Evolutionary conservation across 2,888 invertebrate genomes (phyloP).

Genomic region (Callyntrura guangdongensis): DNA sequence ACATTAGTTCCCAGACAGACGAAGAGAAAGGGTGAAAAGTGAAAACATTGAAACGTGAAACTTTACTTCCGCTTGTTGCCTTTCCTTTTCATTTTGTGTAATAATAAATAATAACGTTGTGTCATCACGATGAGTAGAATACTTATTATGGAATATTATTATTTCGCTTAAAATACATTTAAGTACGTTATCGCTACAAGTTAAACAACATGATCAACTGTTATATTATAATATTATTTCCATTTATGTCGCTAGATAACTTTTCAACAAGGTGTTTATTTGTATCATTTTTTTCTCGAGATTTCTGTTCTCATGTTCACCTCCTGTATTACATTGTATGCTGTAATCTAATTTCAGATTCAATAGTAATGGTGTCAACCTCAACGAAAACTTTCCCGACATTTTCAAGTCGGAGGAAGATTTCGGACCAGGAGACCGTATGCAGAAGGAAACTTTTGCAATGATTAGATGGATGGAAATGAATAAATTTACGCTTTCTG

Average conservation of each 20-base stretch:
- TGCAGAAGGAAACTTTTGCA: constrained; percentile 78
- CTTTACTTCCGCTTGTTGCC: neutral
- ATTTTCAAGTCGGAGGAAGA: constrained; percentile 68
- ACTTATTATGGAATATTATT: neutral
- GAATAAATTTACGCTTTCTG: constrained; percentile 82
- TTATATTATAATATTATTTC: no score
- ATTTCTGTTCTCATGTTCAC: no score
- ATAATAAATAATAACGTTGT: neutral
- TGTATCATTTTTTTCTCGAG: neutral
- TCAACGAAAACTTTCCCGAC: constrained; percentile 83
- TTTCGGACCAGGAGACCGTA: neutral
- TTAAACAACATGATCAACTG: no score
- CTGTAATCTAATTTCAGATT: constrained; percentile 61
- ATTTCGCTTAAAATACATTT: neutral
- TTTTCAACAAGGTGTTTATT: no score
- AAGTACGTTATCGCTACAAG: no score
- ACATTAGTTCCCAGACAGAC: no score
- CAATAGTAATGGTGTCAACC: constrained; percentile 76
- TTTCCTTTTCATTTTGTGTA: neutral
- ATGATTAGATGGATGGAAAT: constrained; percentile 78
- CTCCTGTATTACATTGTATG: neutral
- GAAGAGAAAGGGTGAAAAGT: neutral
- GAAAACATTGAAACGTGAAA: neutral
- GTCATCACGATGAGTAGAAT: neutral
- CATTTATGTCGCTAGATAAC: no score